Evolutionary conservation across 1,140 invertebrate genomes (phyloP).

Genomic region (Solenopsis fugax): DNA sequence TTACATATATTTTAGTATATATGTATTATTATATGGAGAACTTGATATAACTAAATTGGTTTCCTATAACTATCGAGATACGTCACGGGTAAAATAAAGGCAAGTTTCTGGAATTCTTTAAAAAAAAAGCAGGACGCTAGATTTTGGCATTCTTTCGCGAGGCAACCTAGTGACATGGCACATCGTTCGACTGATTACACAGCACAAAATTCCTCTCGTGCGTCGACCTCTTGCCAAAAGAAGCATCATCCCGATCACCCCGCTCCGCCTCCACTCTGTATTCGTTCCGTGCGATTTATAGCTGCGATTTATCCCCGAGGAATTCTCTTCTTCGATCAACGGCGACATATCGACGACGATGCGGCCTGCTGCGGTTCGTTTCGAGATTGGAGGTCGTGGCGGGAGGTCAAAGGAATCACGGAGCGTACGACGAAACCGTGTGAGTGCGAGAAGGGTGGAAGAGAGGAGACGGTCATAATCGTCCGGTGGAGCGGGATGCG

Average conservation of each 20-base stretch:
- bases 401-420: slow-evolving; percentile 73
- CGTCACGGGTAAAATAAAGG: not conserved
- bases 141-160: slow-evolving; percentile 33
- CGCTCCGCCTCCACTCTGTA: slow-evolving; percentile 66
- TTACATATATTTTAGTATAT: not conserved
- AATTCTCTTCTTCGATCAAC: slow-evolving; percentile 64
- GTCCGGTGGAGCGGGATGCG: slow-evolving; percentile 49
- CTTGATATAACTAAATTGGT: not conserved
- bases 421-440: not conserved
- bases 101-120: not conserved
- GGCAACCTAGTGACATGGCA: slow-evolving; percentile 27
- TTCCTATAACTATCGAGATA: not conserved
- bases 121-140: not conserved
- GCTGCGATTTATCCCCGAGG: slow-evolving; percentile 56
- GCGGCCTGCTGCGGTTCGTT: slow-evolving; percentile 66
- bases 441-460: not conserved
- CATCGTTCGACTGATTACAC: slow-evolving; percentile 36
- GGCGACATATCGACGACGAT: slow-evolving; percentile 69
- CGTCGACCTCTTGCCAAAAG: slow-evolving; percentile 51
- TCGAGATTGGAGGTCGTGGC: slow-evolving; percentile 71
- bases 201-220: slow-evolving; percentile 35
- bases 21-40: slow-evolving; percentile 24
- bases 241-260: slow-evolving; percentile 43
- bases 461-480: slow-evolving; percentile 58
- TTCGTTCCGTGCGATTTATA: slow-evolving; percentile 73